A percentile compares a stretch with the other conserved stretches of the same genome.
These are phyloP conservation scores for Vesta saturnalis DNA, from an alignment of 2,888 invertebrate genomes.

Conservation along the genomic window DNA sequence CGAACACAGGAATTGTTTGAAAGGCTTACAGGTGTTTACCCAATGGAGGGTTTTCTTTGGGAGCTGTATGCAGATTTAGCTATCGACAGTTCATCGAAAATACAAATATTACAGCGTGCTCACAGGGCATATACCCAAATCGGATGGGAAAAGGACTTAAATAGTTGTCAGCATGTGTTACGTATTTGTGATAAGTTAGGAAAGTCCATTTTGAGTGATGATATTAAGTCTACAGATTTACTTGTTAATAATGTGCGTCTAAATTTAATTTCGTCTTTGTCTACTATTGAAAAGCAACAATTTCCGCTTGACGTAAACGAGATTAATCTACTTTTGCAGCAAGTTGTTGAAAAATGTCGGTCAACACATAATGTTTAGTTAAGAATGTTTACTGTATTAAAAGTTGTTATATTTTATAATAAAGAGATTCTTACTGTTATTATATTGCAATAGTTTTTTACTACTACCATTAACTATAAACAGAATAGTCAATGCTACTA, in stretches of 20 bases:
- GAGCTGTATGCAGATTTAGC: conserved; percentile 81
- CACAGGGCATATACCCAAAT: conserved; percentile 76
- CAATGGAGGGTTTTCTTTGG: conserved; percentile 82
- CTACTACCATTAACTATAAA: no score
- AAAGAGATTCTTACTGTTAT: background rate
- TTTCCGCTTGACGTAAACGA: conserved; percentile 53
- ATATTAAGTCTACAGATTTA: conserved; percentile 52
- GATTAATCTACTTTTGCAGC: conserved; percentile 49
- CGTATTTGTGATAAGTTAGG: conserved; percentile 69
- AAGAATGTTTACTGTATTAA: background rate
- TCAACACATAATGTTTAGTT: background rate
- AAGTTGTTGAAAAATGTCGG: conserved; percentile 16
- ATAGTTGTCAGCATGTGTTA: conserved; percentile 71
- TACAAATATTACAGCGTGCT: conserved; percentile 81
- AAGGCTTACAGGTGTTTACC: conserved; percentile 74
- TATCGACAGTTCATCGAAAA: conserved; percentile 67
- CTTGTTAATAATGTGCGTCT: conserved; percentile 54
- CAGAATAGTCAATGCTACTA: no score
- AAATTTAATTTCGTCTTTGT: conserved; percentile 56
- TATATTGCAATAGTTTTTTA: no score
- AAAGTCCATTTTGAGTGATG: conserved; percentile 66
- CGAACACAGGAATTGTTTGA: conserved; percentile 77
- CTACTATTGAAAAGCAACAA: conserved; percentile 60
- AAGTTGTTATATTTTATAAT: background rate
- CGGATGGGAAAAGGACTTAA: conserved; percentile 69